Evolutionary conservation across 1,140 invertebrate species (phyloP).

Genomic region (Bombus affinis): DNA sequence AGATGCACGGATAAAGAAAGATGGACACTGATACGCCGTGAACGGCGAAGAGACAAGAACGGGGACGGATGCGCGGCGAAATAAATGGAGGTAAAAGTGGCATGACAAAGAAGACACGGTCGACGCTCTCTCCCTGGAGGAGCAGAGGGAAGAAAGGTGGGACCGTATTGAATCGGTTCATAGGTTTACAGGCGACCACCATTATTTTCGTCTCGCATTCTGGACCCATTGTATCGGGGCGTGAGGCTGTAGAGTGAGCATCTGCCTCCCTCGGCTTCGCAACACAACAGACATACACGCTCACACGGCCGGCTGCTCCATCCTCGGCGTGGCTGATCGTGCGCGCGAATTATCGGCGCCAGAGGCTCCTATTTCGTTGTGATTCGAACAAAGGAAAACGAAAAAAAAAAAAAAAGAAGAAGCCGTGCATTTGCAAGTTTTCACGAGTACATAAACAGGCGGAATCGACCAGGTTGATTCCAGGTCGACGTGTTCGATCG

Average conservation of each 20-base stretch:
- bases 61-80: constrained; percentile 26
- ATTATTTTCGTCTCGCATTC: constrained; percentile 64
- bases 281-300: not conserved
- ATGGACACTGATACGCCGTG: constrained; percentile 51
- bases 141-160: constrained; percentile 48
- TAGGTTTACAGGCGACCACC: constrained; percentile 59
- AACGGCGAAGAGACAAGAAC: not conserved
- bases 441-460: constrained; percentile 11
- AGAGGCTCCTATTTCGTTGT: not conserved
- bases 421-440: not conserved
- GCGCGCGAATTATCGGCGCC: constrained; percentile 55
- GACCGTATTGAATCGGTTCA: constrained; percentile 64
- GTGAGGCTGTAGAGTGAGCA: constrained; percentile 66
- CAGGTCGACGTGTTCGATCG: constrained; percentile 4
- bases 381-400: not conserved
- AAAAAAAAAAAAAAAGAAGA: not conserved
- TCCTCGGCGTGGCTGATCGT: constrained; percentile 44
- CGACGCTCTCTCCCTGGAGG: not conserved
- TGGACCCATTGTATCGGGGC: constrained; percentile 61
- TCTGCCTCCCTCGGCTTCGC: constrained; percentile 48
- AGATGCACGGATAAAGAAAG: constrained; percentile 42
- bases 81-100: constrained; percentile 54
- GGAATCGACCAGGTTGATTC: not conserved
- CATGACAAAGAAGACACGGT: constrained; percentile 43
- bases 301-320: not conserved